These are phyloP conservation scores for Arrhopalites spinosus DNA, from an alignment of 2,888 invertebrate species.

Conservation along the genomic window DNA sequence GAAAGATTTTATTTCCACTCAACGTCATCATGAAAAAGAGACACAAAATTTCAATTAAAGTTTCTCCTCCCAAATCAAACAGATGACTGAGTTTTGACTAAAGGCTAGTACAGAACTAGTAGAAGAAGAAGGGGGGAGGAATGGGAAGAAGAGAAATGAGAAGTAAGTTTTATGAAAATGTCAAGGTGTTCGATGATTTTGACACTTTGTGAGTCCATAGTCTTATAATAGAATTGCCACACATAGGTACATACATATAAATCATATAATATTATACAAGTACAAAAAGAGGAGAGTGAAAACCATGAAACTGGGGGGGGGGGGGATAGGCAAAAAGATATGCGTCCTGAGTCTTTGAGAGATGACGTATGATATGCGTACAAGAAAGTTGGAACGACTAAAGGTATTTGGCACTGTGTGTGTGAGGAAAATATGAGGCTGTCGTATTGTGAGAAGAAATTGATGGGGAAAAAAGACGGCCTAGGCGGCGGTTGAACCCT, in stretches of 20 bases:
- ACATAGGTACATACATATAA: too few relatives aligned
- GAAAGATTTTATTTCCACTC: too few relatives aligned
- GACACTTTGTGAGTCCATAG: background rate
- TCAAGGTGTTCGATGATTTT: background rate
- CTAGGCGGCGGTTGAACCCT: background rate
- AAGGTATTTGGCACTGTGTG: background rate
- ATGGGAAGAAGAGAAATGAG: background rate
- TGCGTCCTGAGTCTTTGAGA: background rate
- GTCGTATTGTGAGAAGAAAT: slow-evolving; percentile 2
- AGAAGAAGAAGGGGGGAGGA: too few relatives aligned
- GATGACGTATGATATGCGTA: background rate
- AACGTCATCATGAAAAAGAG: too few relatives aligned
- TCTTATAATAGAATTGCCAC: too few relatives aligned
- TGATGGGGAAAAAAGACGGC: background rate
- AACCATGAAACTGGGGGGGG: background rate
- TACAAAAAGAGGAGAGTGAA: background rate
- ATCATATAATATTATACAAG: too few relatives aligned
- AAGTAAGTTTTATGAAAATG: background rate
- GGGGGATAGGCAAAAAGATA: background rate
- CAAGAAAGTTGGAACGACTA: background rate
- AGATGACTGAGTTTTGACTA: too few relatives aligned
- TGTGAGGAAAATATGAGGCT: background rate
- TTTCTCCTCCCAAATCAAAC: too few relatives aligned
- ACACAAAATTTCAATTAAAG: too few relatives aligned
- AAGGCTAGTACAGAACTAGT: too few relatives aligned